These are phyloP conservation scores for Dasyurus viverrinus DNA, from an alignment of 2,113 vertebrate species.

Conservation along the genomic window DNA sequence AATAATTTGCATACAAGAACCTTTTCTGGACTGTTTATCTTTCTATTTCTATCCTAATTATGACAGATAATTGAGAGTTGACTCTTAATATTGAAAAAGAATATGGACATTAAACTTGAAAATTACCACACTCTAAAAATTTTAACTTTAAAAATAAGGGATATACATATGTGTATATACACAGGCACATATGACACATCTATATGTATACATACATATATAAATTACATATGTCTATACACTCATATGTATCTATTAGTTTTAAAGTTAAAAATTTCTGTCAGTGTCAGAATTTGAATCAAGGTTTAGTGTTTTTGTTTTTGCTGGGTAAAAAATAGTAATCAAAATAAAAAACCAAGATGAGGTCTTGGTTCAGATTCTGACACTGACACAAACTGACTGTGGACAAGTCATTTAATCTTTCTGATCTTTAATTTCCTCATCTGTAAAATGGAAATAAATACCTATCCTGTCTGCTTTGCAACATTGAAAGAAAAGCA, in stretches of 20 bases:
- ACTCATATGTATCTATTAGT: background rate
- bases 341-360: background rate
- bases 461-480: background rate
- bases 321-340: background rate
- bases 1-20: background rate
- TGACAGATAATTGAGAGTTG: constrained; percentile 25
- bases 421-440: background rate
- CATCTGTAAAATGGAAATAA: background rate
- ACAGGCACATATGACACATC: background rate
- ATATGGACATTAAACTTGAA: constrained; percentile 23
- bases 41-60: constrained; percentile 13
- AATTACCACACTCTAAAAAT: constrained; percentile 23
- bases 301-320: background rate
- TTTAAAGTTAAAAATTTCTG: background rate
- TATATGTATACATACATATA: background rate
- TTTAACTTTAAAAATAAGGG: constrained; percentile 19
- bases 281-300: background rate
- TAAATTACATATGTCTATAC: background rate
- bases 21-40: background rate
- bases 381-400: background rate
- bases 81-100: constrained; percentile 15
- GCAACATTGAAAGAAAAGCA: background rate
- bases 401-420: background rate
- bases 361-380: background rate
- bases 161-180: background rate